Evolutionary conservation across 1,140 invertebrate genomes (phyloP), one percentile per base, ranked within the genome.

Genomic region (Drosophila murphyi): DNA sequence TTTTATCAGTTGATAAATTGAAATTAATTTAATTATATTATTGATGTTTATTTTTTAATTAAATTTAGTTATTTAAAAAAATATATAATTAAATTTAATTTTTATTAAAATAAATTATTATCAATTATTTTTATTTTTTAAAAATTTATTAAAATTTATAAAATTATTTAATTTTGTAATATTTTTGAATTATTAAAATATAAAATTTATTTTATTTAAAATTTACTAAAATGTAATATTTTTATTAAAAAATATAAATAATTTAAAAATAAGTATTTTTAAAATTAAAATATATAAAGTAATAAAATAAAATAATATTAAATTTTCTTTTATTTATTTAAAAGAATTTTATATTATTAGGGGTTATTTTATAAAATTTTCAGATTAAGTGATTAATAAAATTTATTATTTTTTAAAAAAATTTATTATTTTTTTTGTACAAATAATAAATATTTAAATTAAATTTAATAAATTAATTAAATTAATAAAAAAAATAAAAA

Each of bases 341-440:
- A 65, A 73, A 59, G 50, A 35, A 20, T 34, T 63, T 52, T 10
- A 10, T 10, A 39, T 12, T 57, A 34, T 31, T 57, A 35, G 28
- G 48, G 48, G 48, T 5, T 31, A 34, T 34, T 34, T 34, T 34
- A 4, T 32, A 55, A 45, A 56, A 50, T 56, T 63, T 59, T 47
- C 32, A 64, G 55, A 61, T 65, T 72, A 41, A 64, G 34, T 76
- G 8, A 72, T 75, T 74, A 70, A 52, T 34, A 48, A 43, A 12
- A 72, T 47, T 56, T 71, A 71, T 62, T 52, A 34, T 34, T 34
- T 34, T 34, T 34, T n/a, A n/a, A n/a, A 55, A 34, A 43, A 47
- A 8, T 60, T 47, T 20, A 48, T 35, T 37, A 20, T 20, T 20
- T 43, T 12, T 51, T 10, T n/a, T n/a, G n/a, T n/a, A 57, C 35